Conservation (phyloP, 2,113 vertebrate species). For the Sylvietta virens region DNA sequence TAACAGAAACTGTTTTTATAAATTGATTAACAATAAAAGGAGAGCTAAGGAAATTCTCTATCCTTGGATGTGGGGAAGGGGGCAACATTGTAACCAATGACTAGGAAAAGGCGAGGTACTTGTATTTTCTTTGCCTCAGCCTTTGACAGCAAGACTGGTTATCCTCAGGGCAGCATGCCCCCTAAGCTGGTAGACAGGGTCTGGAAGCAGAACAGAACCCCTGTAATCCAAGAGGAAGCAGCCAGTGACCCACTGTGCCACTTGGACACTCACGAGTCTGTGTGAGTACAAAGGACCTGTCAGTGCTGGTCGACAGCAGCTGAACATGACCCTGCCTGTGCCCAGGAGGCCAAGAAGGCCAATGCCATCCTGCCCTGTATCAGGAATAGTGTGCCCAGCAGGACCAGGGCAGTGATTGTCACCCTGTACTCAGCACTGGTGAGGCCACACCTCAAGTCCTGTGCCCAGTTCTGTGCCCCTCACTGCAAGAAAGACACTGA, state of each 20-base stretch:
- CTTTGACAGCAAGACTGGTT: neutral
- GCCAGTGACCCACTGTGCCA: neutral
- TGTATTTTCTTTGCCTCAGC: neutral
- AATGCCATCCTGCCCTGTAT: neutral
- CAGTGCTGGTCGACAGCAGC: neutral
- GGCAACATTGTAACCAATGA: neutral
- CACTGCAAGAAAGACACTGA: neutral
- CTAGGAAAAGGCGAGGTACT: neutral
- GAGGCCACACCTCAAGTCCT: too few relatives aligned
- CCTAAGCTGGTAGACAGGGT: neutral
- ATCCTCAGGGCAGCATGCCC: neutral
- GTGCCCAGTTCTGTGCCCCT: neutral
- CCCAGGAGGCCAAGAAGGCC: neutral
- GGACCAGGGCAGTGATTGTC: accelerated
- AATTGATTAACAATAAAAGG: neutral
- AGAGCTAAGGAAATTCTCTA: neutral
- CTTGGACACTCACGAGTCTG: neutral
- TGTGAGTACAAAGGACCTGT: neutral
- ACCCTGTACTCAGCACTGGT: neutral
- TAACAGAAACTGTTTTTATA: neutral
- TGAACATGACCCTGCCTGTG: accelerated
- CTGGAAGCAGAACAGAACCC: neutral
- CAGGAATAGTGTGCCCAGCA: neutral
- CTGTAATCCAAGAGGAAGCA: neutral
- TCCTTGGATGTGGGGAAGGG: neutral